These are phyloP conservation scores for Orientallactaga bullata DNA, from an alignment of 2,113 vertebrate species.

Conservation along the genomic window DNA sequence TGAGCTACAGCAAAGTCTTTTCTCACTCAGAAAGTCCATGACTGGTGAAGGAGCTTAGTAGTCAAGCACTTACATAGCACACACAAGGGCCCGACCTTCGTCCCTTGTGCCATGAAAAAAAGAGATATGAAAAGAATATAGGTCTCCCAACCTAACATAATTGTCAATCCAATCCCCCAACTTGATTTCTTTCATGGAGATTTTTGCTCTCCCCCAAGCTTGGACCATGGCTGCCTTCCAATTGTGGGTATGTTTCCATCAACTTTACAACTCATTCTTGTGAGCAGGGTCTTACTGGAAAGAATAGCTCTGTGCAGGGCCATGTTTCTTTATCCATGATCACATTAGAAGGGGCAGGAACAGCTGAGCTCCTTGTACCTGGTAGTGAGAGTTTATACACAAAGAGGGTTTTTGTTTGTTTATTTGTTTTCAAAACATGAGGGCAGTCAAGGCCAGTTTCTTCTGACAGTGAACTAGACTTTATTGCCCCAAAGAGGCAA, in stretches of 20 bases:
- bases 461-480: neutral
- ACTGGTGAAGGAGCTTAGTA: neutral
- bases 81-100: neutral
- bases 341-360: neutral
- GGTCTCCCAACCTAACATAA: neutral
- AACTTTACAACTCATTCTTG: neutral
- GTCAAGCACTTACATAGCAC: neutral
- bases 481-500: neutral
- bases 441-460: neutral
- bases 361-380: too few relatives aligned
- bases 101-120: too few relatives aligned
- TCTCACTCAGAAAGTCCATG: neutral
- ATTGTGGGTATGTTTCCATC: neutral
- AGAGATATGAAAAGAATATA: neutral
- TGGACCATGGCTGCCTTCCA: neutral
- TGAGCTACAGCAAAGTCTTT: neutral
- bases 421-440: neutral
- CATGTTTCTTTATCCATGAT: neutral
- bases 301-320: neutral
- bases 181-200: neutral
- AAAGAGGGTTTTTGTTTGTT: too few relatives aligned
- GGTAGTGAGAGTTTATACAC: rapidly evolving
- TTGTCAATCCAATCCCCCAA: neutral
- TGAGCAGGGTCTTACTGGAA: neutral
- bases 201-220: neutral